Percentiles rank a stretch among this genome's conserved stretches.
Evolutionary conservation across 2,113 vertebrate genomes (phyloP).

Genomic region (Anseranas semipalmata): DNA sequence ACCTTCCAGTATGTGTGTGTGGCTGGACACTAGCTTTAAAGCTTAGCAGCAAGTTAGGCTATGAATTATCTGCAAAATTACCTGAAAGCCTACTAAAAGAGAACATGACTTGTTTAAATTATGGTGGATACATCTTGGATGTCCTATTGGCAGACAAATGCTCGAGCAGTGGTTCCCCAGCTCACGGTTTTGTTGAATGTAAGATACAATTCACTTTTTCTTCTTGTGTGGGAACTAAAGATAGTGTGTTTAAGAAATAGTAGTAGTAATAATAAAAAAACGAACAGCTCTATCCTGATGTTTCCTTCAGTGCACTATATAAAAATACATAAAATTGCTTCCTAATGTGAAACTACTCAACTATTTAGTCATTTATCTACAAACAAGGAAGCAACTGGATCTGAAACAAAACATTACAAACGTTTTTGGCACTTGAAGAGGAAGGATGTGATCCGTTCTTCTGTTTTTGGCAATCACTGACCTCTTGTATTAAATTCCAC

Average conservation of each 20-base stretch:
- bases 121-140: background rate
- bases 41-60: background rate
- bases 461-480: background rate
- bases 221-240: background rate
- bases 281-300: background rate
- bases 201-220: background rate
- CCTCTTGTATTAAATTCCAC: slow-evolving; percentile 5
- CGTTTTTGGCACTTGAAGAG: background rate
- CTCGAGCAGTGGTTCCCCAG: background rate
- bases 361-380: background rate
- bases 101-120: background rate
- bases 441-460: slow-evolving; percentile 25
- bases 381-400: background rate
- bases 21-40: background rate
- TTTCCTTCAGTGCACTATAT: background rate
- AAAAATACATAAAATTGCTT: background rate
- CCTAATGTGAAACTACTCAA: background rate
- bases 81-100: background rate
- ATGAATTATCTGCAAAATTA: background rate
- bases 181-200: background rate
- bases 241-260: background rate
- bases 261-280: background rate
- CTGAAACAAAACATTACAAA: background rate
- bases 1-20: background rate
- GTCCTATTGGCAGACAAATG: background rate